Evolutionary conservation across 1,140 invertebrate genomes (phyloP).

Genomic region (Propsilocerus akamusi): DNA sequence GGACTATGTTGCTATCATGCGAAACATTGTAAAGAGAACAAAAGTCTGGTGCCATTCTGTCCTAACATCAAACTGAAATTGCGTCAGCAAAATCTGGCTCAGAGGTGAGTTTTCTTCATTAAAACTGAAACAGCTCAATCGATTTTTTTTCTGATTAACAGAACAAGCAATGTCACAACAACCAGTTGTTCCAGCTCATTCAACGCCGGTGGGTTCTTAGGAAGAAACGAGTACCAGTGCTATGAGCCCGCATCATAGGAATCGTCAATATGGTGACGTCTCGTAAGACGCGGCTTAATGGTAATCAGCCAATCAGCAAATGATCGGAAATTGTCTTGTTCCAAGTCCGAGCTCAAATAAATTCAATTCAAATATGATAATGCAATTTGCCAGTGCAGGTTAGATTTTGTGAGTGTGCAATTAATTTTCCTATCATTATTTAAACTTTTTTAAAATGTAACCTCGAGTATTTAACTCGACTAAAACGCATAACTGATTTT

Average conservation of each 20-base stretch:
- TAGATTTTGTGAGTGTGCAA: too few relatives aligned
- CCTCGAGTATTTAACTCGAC: too few relatives aligned
- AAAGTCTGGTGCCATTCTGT: slow-evolving; percentile 97
- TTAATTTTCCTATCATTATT: too few relatives aligned
- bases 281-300: slow-evolving; percentile 30
- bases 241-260: slow-evolving; percentile 15
- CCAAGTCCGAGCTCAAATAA: slow-evolving; percentile 29
- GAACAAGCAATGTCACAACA: slow-evolving; percentile 37
- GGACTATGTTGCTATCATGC: slow-evolving; percentile 97
- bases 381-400: too few relatives aligned
- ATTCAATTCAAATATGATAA: too few relatives aligned
- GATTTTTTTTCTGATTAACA: slow-evolving; percentile 36
- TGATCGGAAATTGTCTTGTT: slow-evolving; percentile 30
- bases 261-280: too few relatives aligned
- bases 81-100: slow-evolving; percentile 89
- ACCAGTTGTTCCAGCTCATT: slow-evolving; percentile 18
- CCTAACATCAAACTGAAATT: slow-evolving; percentile 94
- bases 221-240: slow-evolving; percentile 29
- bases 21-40: slow-evolving; percentile 90
- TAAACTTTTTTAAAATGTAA: too few relatives aligned
- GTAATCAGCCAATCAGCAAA: slow-evolving; percentile 29
- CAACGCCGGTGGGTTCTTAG: slow-evolving; percentile 14
- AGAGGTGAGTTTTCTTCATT: slow-evolving; percentile 53
- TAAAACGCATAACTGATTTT: too few relatives aligned
- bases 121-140: slow-evolving; percentile 13